A percentile compares a stretch with the other conserved stretches of the same genome.
phyloP scores from a whole-genome alignment of 2,888 invertebrate species.

The Agrochola macilenta region DNA sequence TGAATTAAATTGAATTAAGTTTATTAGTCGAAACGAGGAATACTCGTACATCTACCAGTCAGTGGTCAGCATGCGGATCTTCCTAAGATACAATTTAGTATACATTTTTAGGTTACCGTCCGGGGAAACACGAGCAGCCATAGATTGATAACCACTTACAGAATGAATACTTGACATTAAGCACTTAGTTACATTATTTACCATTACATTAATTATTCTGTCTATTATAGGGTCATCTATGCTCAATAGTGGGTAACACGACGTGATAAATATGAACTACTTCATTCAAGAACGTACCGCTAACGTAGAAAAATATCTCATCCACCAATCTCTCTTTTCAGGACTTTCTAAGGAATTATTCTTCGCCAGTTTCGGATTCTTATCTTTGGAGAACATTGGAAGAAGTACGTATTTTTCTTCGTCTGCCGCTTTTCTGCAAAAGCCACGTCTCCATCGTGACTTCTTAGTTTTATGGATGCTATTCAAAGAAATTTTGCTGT shows the following conservation, averaged over 20 bases:
- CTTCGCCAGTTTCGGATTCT: conserved; percentile 56
- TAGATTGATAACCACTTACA: neutral
- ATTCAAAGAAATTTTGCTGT: conserved; percentile 43
- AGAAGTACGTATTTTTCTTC: conserved; percentile 80
- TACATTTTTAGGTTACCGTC: neutral
- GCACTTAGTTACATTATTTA: neutral
- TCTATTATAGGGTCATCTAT: neutral
- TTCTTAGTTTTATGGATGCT: conserved; percentile 60
- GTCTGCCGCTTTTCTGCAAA: conserved; percentile 69
- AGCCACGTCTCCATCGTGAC: conserved; percentile 71
- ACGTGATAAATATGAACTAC: neutral
- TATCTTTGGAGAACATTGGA: conserved; percentile 73
- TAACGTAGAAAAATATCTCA: conserved; percentile 75
- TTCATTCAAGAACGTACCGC: conserved; percentile 62
- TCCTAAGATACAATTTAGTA: neutral
- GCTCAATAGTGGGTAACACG: neutral
- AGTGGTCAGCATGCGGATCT: neutral
- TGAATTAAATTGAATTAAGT: too few relatives aligned
- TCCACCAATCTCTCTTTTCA: conserved; percentile 82
- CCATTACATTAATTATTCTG: neutral
- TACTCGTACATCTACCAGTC: neutral
- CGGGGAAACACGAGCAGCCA: neutral
- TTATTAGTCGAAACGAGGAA: neutral
- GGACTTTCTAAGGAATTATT: conserved; percentile 42
- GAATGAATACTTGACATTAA: neutral